Conservation (phyloP, 2,888 invertebrate genomes). For the Nomada lathburiana region DNA sequence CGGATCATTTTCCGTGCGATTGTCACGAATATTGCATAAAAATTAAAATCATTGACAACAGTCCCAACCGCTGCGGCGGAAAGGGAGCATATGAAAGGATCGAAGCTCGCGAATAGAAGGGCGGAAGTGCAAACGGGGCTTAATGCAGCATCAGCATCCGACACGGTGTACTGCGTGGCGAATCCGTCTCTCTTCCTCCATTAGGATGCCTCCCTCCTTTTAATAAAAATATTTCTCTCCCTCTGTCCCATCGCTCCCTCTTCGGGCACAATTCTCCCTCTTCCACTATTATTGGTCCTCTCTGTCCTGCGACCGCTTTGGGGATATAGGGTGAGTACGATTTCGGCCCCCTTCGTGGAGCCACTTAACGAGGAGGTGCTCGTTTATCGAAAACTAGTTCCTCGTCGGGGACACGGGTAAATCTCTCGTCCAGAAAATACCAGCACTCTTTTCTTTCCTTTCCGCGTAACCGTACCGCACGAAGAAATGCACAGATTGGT, state of each 20-base stretch:
- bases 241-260: conserved; percentile 44
- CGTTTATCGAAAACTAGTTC: conserved; percentile 72
- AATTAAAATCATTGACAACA: conserved; percentile 39
- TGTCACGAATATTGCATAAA: conserved; percentile 10
- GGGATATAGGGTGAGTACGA: conserved; percentile 68
- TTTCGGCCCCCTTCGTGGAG: conserved; percentile 65
- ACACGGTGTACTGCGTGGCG: conserved; percentile 60
- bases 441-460: conserved; percentile 12
- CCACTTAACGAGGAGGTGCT: conserved; percentile 70
- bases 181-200: conserved; percentile 43
- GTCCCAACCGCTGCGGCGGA: not conserved
- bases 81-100: conserved; percentile 39
- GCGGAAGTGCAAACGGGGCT: conserved; percentile 70
- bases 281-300: conserved; percentile 25
- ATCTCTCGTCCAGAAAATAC: conserved; percentile 58
- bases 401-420: conserved; percentile 58
- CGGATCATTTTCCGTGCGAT: not conserved
- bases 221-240: conserved; percentile 72
- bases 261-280: conserved; percentile 17
- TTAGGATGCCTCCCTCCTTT: conserved; percentile 59
- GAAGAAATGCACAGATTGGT: not conserved
- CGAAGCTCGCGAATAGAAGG: conserved; percentile 59
- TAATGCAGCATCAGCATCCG: conserved; percentile 66
- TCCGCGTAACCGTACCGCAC: not conserved
- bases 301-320: conserved; percentile 39